Base-by-base conservation (phyloP, 2,113 vertebrate genomes). In the Pogonocichla stellata region DNA sequence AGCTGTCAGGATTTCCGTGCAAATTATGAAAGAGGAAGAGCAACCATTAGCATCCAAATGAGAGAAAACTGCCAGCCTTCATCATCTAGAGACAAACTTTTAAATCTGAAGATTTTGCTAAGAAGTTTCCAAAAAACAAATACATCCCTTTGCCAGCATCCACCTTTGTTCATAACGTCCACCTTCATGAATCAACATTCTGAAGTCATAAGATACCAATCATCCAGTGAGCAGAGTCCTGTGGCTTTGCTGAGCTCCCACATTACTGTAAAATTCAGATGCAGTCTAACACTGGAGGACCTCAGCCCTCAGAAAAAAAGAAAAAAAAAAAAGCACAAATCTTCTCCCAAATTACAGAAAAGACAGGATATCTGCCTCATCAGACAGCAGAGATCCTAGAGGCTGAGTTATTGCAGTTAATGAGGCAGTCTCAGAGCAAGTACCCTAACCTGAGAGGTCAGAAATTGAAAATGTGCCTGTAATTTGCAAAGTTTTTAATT, bases 351-450 rank as follows among this genome's bases (percentile, higher is more conserved):
- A 96, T 97, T 95, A 95, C 64, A 90, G 48, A n/a, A 43, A 69
- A 88, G 85, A 71, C 71, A 45, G 56, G 78, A 87, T 94, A 75
- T 70, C 71, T 90, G 93, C 69, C 58, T 86, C 80, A 90, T 93
- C 92, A 91, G 80, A 95, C 45, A 61, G 36, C 31, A 69, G 72
- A 87, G 78, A 84, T 88, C 86, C 73, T 92, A 83, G 93, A 97
- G 70, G 91, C 74, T 93, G 97, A 93, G 54, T 81, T 95, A 87
- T 85, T 91, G 90, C 86, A 94, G 93, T 80, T 97, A 97, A 97
- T 95, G 97, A 98, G 82, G 92, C 57, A 29, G 70, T 61, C 51
- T 53, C 61, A 90, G 88, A 67, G 71, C 71, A 77, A 88, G 60
- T 43, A 95, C 74, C 87, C 57, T 93, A 95, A 95, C 82, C 86